A percentile compares a stretch with the other conserved stretches of the same genome.
Evolutionary conservation across 2,888 invertebrate species (phyloP).

Genomic region (Acleris emargana): DNA sequence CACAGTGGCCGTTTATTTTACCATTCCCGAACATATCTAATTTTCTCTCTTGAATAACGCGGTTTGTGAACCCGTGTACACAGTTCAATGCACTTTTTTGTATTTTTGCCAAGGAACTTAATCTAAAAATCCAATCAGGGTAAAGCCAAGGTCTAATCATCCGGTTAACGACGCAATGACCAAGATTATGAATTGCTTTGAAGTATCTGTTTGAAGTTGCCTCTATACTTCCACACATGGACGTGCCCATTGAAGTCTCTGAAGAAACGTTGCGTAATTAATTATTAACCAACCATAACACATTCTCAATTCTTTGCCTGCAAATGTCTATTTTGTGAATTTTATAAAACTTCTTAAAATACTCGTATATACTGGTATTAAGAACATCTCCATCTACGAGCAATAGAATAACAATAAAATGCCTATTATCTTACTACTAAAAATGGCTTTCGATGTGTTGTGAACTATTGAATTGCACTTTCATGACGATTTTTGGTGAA

Average conservation of each 20-base stretch:
- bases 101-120: slow-evolving; percentile 60
- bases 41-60: slow-evolving; percentile 63
- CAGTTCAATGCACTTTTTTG: slow-evolving; percentile 68
- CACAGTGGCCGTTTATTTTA: slow-evolving; percentile 27
- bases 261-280: slow-evolving; percentile 1
- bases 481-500: no score
- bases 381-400: no score
- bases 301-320: no score
- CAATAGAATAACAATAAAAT: no score
- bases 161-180: slow-evolving; percentile 42
- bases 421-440: no score
- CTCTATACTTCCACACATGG: slow-evolving; percentile 53
- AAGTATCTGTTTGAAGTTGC: slow-evolving; percentile 62
- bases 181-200: slow-evolving; percentile 57
- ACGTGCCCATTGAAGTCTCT: slow-evolving; percentile 79
- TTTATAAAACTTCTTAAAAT: no score
- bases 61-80: slow-evolving; percentile 71
- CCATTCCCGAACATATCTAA: slow-evolving; percentile 1
- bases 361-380: no score
- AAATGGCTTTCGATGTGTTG: no score
- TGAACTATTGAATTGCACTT: no score
- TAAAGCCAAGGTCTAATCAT: slow-evolving; percentile 76
- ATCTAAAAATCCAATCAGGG: slow-evolving; percentile 66
- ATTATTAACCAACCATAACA: no score
- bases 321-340: no score